Evolutionary conservation across 2,113 vertebrate genomes (phyloP).

Genomic region (Channa argus): DNA sequence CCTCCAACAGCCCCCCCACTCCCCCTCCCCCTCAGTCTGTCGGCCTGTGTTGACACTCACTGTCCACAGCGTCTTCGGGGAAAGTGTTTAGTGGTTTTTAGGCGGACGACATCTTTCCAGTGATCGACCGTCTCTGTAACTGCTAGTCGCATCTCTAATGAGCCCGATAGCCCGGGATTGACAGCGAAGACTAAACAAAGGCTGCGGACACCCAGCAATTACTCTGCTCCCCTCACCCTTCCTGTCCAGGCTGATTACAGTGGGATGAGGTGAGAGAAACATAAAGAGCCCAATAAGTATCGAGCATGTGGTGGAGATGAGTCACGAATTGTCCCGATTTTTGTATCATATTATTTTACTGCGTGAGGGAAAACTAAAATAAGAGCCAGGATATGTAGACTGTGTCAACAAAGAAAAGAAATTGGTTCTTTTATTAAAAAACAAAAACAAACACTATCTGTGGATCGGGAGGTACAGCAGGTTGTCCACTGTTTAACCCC

Average conservation of each 20-base stretch:
- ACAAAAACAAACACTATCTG: too few species aligned
- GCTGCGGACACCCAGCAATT: conserved; percentile 11
- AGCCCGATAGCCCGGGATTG: neutral
- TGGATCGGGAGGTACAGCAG: too few species aligned
- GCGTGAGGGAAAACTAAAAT: neutral
- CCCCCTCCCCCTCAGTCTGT: neutral
- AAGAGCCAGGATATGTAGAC: neutral
- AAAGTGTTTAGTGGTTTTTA: neutral
- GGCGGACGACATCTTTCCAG: neutral
- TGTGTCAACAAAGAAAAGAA: too few species aligned
- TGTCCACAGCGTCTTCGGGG: neutral
- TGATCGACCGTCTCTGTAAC: neutral
- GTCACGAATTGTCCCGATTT: neutral
- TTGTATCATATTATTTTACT: neutral
- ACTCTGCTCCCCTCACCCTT: neutral
- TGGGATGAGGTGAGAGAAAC: neutral
- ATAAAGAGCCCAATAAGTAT: neutral
- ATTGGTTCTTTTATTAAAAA: too few species aligned
- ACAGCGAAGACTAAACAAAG: neutral
- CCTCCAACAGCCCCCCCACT: neutral
- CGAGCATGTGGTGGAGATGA: neutral
- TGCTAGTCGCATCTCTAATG: neutral
- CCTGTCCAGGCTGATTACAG: neutral
- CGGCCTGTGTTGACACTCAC: neutral
- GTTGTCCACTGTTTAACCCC: too few species aligned